Conservation (phyloP, 2,888 invertebrate genomes). For the Anticlea derivata region DNA sequence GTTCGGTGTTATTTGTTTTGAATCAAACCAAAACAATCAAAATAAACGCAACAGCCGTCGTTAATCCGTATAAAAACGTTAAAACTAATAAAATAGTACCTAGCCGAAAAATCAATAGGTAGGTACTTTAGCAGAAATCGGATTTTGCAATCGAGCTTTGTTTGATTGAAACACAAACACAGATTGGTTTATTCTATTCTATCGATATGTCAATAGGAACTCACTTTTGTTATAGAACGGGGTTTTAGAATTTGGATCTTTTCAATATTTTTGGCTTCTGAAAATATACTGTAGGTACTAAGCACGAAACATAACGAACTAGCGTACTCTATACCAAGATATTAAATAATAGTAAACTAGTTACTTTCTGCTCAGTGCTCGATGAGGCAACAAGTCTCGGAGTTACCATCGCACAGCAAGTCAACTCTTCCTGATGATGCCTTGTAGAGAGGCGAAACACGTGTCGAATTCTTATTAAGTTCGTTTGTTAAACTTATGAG, state of each 20-base stretch:
- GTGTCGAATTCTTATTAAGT: no score
- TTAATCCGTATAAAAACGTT: slow-evolving; percentile 66
- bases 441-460: no score
- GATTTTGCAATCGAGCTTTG: slow-evolving; percentile 65
- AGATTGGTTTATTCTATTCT: slow-evolving; percentile 62
- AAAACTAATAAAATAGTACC: slow-evolving; percentile 64
- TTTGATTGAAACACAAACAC: slow-evolving; percentile 80
- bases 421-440: no score
- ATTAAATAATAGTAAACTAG: no score
- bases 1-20: slow-evolving; percentile 16
- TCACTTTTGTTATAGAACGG: slow-evolving; percentile 52
- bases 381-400: no score
- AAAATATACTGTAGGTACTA: no score
- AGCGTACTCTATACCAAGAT: no score
- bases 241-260: slow-evolving; percentile 1
- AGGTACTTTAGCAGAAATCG: slow-evolving; percentile 63
- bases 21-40: slow-evolving; percentile 56
- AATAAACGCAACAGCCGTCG: slow-evolving; percentile 57
- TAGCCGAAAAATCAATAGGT: slow-evolving; percentile 72
- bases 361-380: no score
- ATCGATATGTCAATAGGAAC: slow-evolving; percentile 47
- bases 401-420: no score
- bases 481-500: no score
- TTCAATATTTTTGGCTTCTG: neutral
- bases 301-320: no score